Evolutionary conservation across 2,113 vertebrate genomes (phyloP), one percentile per base, ranked within the genome.

Genomic region (Chaetodon auriga): DNA sequence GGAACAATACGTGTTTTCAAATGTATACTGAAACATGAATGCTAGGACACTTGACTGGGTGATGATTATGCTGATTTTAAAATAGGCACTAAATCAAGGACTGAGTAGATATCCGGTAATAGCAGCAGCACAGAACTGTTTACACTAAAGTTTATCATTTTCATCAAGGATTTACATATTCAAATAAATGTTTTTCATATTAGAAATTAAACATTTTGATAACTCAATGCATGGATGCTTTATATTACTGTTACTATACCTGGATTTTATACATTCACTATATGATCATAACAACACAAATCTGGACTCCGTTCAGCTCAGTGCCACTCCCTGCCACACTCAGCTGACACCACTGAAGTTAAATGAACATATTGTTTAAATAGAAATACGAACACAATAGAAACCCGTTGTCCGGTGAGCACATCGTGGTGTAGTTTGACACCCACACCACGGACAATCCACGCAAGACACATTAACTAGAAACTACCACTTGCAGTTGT

Each of bases 401-500:
- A 51, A 38, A 10, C 16, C 62, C 21, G 41, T 55, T 7, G 46
- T 19, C n/a, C 7, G 4, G 36, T 43, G 18, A 70, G 51, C 18
- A 30, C 38, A 45, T 14, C 4, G 4, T 9, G 38, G 25, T 49
- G 38, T 25, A 5, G 10, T 41, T 51, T 63, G 23, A 54, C 15
- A 53, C 30, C 7, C 41, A 68, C 46, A 46, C 5, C 16, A 41
- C 5, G 0, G 11, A 63, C 30, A 53, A 55, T 23, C 36, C 25
- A 75, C 46, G 64, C 35, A 25, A 8, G 0, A 36, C 36, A 83
- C 38, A 61, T 49, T 43, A 21, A 78, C 18, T 23, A 49, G 9
- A 73, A 81, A 49, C 38, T 3, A 43, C n/a, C 2, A 73, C 25
- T 48, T 46, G 25, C 9, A 70, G 2, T 43, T 83, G 65, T 89